Conservation (phyloP, 1,140 invertebrate genomes). For the Micrasema minimum region DNA sequence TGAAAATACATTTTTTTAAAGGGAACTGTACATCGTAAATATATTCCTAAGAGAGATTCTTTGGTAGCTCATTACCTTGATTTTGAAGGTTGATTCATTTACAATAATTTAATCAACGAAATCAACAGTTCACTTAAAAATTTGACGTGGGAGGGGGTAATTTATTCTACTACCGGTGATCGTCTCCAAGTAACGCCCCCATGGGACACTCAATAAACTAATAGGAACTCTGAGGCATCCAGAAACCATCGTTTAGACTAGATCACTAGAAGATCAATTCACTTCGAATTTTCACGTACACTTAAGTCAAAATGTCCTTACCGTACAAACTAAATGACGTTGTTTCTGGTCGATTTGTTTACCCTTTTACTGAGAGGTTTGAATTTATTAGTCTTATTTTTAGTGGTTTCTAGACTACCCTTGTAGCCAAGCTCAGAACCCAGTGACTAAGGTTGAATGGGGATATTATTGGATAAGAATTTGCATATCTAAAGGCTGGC, state of each 20-base stretch:
- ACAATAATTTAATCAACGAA: not conserved
- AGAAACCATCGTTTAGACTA: slow-evolving; percentile 38
- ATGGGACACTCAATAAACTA: slow-evolving; percentile 48
- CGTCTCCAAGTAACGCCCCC: slow-evolving; percentile 29
- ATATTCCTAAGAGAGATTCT: too few relatives aligned
- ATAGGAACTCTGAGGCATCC: slow-evolving; percentile 35
- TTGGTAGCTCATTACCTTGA: too few relatives aligned
- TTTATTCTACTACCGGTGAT: slow-evolving; percentile 36
- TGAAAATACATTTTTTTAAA: too few relatives aligned
- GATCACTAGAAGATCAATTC: not conserved
- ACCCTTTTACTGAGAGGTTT: too few relatives aligned
- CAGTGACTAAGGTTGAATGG: slow-evolving; percentile 36
- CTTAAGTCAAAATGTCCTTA: slow-evolving; percentile 15
- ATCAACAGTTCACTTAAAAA: slow-evolving; percentile 10
- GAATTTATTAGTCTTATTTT: too few relatives aligned
- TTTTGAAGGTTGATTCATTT: slow-evolving; percentile 15
- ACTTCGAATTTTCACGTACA: not conserved
- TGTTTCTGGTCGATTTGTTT: too few relatives aligned
- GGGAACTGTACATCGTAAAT: too few relatives aligned
- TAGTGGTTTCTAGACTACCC: not conserved
- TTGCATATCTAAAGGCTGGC: slow-evolving; percentile 52
- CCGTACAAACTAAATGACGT: too few relatives aligned
- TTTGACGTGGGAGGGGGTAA: slow-evolving; percentile 14
- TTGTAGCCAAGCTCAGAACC: slow-evolving; percentile 40
- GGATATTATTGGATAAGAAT: slow-evolving; percentile 52